Base-by-base conservation (phyloP, 2,113 vertebrate genomes). In the Gulo gulo region DNA sequence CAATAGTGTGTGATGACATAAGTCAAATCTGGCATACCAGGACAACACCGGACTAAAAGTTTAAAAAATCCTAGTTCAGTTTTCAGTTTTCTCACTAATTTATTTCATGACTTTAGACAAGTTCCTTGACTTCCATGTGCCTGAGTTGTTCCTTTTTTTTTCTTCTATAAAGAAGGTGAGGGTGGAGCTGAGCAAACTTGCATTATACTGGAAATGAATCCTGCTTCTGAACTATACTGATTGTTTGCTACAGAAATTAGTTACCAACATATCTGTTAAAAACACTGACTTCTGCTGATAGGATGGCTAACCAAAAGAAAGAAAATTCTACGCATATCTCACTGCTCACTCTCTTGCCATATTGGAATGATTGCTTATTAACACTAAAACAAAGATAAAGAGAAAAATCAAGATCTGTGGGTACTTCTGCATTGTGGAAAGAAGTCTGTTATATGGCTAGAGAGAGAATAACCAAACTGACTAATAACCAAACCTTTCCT, bases 331-430 rank as follows among this genome's bases (percentile, higher is more conserved):
- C 63, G 21, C n/a, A 69, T 29, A 65, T 87, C 2, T 31, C 5
- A 52, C 39, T 90, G 57, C 55, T 86, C 83, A 26, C 73, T 76
- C 61, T 92, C 39, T 94, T 76, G 34, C 36, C 23, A 16, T 50
- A 36, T 20, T 95, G 45, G 10, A 36, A 50, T 96, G 26, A 88
- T n/a, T 92, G 91, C 84, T 76, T 88, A 59, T 50, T 88, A 94
- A 83, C 14, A 87, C 26, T 52, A 6, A 95, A 92, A 18, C 7
- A 7, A 47, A 79, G 14, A n/a, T 34, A 67, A 63, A 61, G 47
- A 73, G 57, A 84, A 97, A 78, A 93, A 85, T 88, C 29, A 73
- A 47, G 52, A 71, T 34, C 21, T 29, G 21, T 39, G 29, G 47
- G 3, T 2, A 12, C 15, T 55, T 7, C 42, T 81, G 6, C 1